A percentile compares a stretch with the other conserved stretches of the same genome.
Conservation (phyloP, 2,113 vertebrate genomes). For the Tragelaphus strepsiceros region DNA sequence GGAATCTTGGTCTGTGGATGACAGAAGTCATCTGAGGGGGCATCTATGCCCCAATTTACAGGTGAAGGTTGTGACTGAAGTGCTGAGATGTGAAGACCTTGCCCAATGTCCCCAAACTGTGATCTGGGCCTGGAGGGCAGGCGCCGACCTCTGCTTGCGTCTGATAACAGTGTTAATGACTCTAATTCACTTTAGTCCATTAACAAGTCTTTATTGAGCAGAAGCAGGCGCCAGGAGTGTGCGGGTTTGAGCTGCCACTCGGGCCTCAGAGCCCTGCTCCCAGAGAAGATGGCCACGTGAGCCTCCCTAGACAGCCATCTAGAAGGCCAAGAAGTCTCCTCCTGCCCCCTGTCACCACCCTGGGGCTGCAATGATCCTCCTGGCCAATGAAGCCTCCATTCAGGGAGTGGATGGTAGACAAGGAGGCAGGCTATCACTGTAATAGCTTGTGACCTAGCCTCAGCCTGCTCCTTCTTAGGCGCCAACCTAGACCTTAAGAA, state of each 20-base stretch:
- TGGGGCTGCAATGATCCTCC: background rate
- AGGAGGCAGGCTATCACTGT: background rate
- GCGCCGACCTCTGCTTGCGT: background rate
- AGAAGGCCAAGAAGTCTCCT: background rate
- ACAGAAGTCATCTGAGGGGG: background rate
- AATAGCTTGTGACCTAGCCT: background rate
- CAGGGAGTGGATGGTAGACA: background rate
- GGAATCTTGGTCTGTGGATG: background rate
- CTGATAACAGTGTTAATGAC: constrained; percentile 36
- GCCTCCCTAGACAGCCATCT: background rate
- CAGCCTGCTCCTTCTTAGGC: background rate
- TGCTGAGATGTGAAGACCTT: background rate
- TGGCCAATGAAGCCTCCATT: background rate
- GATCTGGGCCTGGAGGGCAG: background rate
- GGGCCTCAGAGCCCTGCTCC: background rate
- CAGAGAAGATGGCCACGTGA: background rate
- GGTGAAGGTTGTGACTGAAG: background rate
- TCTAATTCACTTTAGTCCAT: constrained; percentile 64
- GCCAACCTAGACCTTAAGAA: background rate
- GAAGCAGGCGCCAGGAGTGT: constrained; percentile 25
- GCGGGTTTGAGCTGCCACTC: background rate
- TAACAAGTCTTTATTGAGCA: constrained; percentile 54
- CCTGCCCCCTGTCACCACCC: background rate
- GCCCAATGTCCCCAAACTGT: background rate
- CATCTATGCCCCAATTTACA: background rate